Conservation (phyloP, 2,888 invertebrate species). For the Andrena dorsata region DNA sequence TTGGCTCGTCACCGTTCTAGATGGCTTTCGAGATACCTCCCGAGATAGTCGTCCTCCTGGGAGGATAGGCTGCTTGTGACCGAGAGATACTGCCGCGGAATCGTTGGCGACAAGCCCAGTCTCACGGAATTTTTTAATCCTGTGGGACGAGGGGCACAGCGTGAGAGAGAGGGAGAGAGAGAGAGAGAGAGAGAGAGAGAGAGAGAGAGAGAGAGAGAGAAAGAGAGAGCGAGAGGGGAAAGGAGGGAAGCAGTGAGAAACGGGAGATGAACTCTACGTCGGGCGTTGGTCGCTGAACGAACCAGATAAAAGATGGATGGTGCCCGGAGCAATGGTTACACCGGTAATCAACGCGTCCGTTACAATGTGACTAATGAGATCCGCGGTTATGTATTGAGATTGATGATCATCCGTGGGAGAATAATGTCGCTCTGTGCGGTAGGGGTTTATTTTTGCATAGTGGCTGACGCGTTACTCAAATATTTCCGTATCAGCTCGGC, state of each 20-base stretch:
- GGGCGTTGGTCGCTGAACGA: slow-evolving; percentile 2
- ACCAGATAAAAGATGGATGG: slow-evolving; percentile 34
- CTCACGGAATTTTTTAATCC: slow-evolving; percentile 65
- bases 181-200: not conserved
- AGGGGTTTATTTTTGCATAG: slow-evolving; percentile 1
- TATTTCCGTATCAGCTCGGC: not conserved
- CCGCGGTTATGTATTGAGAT: slow-evolving; percentile 36
- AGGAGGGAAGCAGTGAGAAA: slow-evolving; percentile 2
- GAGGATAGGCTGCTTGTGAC: slow-evolving; percentile 47
- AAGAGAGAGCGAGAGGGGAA: too few relatives aligned
- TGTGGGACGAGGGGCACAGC: not conserved
- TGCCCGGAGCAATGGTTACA: slow-evolving; percentile 12
- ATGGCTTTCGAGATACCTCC: slow-evolving; percentile 61
- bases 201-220: not conserved
- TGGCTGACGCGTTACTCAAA: not conserved
- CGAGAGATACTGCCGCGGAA: slow-evolving; percentile 47
- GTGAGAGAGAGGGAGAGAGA: not conserved
- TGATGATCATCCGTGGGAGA: slow-evolving; percentile 17
- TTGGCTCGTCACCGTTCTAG: slow-evolving; percentile 57
- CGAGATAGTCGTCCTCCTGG: slow-evolving; percentile 54
- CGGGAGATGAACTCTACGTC: slow-evolving; percentile 6
- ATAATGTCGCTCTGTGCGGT: slow-evolving; percentile 3
- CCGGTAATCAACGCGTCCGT: slow-evolving; percentile 42
- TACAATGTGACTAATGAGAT: slow-evolving; percentile 40
- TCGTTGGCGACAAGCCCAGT: slow-evolving; percentile 41